Percentiles rank a stretch among this genome's conserved stretches.
These are phyloP conservation scores for Microplitis demolitor DNA, from an alignment of 1,140 invertebrate species.

Conservation along the genomic window DNA sequence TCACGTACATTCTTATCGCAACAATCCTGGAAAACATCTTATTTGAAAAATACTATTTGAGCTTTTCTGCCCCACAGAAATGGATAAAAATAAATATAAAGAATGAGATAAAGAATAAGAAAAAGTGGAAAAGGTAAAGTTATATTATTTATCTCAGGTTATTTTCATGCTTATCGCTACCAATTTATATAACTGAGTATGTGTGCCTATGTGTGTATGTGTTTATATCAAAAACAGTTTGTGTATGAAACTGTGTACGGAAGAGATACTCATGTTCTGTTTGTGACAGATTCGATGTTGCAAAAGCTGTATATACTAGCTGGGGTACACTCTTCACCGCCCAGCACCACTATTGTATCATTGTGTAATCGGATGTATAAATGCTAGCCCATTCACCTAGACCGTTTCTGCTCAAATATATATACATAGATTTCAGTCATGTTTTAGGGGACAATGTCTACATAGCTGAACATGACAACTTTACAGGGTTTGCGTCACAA, in stretches of 20 bases:
- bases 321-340: slow-evolving; percentile 4
- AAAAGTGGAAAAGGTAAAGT: neutral
- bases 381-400: neutral
- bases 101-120: neutral
- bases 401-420: neutral
- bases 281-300: slow-evolving; percentile 10
- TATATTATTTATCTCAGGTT: too few species aligned
- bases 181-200: too few species aligned
- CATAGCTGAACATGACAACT: slow-evolving; percentile 2
- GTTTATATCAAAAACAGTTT: neutral
- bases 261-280: neutral
- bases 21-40: neutral
- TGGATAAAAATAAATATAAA: neutral
- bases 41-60: neutral
- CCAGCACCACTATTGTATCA: neutral
- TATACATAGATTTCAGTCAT: neutral
- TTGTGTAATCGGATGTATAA: slow-evolving; percentile 11
- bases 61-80: neutral
- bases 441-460: neutral
- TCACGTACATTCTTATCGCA: slow-evolving; percentile 2
- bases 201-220: too few species aligned
- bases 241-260: neutral
- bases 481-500: neutral
- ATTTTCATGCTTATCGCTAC: too few species aligned
- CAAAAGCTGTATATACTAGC: neutral